Evolutionary conservation across 2,888 invertebrate genomes (phyloP).

Genomic region (Auanema freiburgensis): DNA sequence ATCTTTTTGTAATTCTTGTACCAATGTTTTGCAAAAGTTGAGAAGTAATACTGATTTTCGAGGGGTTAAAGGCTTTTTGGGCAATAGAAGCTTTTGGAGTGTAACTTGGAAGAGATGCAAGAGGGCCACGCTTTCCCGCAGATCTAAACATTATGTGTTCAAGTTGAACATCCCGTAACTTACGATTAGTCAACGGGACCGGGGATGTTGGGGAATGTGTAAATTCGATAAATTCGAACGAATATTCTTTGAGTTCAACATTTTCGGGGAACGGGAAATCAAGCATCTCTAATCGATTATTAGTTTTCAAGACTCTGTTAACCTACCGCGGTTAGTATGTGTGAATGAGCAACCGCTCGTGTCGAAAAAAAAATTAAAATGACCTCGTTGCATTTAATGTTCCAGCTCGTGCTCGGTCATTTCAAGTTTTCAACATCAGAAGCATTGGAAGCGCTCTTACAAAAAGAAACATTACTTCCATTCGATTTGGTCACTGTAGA

Average conservation of each 20-base stretch:
- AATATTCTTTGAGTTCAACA: background rate
- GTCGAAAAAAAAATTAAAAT: background rate
- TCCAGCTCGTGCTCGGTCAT: conserved; percentile 47
- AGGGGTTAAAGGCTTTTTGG: background rate
- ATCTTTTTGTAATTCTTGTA: too few relatives aligned
- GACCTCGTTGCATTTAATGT: background rate
- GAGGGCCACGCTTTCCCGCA: too few relatives aligned
- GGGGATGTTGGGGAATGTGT: background rate
- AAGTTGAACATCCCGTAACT: background rate
- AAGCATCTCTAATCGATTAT: background rate
- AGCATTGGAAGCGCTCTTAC: conserved; percentile 29
- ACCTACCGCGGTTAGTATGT: background rate
- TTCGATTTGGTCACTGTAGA: conserved; percentile 31
- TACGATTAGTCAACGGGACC: background rate
- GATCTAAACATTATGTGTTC: too few relatives aligned
- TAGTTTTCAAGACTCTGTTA: background rate
- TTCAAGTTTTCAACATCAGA: conserved; percentile 40
- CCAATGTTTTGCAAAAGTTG: background rate
- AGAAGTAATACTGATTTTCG: background rate
- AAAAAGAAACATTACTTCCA: conserved; percentile 31
- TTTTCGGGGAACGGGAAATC: too few relatives aligned
- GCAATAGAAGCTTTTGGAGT: background rate
- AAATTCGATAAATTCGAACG: background rate
- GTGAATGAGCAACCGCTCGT: too few relatives aligned
- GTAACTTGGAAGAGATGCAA: background rate